phyloP scores from a whole-genome alignment of 2,888 invertebrate genomes.

The Ecliptopera silaceata region DNA sequence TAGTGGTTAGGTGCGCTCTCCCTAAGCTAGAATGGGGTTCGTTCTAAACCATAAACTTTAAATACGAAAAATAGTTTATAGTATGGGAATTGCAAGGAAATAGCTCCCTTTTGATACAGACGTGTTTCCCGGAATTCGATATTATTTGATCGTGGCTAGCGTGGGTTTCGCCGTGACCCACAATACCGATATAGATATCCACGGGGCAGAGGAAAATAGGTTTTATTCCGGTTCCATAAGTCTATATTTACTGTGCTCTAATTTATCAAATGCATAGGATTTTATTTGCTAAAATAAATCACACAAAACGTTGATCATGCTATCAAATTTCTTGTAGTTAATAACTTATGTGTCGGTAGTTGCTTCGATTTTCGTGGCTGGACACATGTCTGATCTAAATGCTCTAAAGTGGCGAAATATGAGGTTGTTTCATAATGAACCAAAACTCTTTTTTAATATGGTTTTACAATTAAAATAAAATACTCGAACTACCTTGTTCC shows the following conservation, averaged over 20 bases:
- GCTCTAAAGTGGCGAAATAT: too few species aligned
- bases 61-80: background rate
- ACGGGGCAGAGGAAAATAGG: background rate
- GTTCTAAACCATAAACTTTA: too few species aligned
- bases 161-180: slow-evolving; percentile 48
- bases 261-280: background rate
- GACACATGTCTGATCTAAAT: too few species aligned
- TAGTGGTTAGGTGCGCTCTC: too few species aligned
- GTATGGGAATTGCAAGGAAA: background rate
- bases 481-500: too few species aligned
- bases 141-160: slow-evolving; percentile 24
- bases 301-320: background rate
- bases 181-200: slow-evolving; percentile 42
- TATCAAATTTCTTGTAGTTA: too few species aligned
- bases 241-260: slow-evolving; percentile 2
- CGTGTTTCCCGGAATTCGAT: slow-evolving; percentile 41
- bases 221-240: background rate
- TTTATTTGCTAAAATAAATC: background rate
- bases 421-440: too few species aligned
- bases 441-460: too few species aligned
- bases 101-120: slow-evolving; percentile 6
- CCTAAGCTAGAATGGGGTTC: too few species aligned
- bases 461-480: too few species aligned
- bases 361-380: too few species aligned
- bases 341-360: too few species aligned